These are phyloP conservation scores for Anas capensis DNA, from an alignment of 2,797 vertebrate species.

Conservation along the genomic window DNA sequence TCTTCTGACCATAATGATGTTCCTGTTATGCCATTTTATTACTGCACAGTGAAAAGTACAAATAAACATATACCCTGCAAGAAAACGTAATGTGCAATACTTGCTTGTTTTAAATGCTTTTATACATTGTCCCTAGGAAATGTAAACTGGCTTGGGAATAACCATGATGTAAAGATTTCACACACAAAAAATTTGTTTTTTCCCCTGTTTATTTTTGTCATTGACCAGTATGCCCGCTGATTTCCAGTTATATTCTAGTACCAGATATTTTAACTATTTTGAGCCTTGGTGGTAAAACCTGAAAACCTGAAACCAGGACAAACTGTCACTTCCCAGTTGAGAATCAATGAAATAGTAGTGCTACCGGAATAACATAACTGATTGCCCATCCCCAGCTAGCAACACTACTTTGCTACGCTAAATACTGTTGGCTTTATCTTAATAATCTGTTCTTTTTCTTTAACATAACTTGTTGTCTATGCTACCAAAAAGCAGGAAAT, in stretches of 20 bases:
- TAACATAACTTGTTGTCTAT: not conserved
- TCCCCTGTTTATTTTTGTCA: conserved; percentile 22
- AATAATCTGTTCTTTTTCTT: not conserved
- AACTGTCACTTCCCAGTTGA: conserved; percentile 18
- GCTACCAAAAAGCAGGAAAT: not conserved
- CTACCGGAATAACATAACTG: not conserved
- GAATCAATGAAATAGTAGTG: not conserved
- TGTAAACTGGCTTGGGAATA: conserved; percentile 43
- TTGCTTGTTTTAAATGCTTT: conserved; percentile 66
- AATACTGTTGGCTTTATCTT: not conserved
- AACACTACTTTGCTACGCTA: conserved; percentile 1
- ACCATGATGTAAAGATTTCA: conserved; percentile 38
- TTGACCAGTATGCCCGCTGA: not conserved
- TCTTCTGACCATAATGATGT: conserved; percentile 48
- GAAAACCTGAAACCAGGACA: too few relatives aligned
- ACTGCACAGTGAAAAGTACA: conserved; percentile 40
- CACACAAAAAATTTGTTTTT: conserved; percentile 13
- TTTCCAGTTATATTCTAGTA: not conserved
- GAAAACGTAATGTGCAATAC: conserved; percentile 20
- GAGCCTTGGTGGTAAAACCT: not conserved
- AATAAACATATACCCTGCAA: conserved; percentile 38
- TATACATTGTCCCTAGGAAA: conserved; percentile 62
- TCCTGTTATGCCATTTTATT: conserved; percentile 34
- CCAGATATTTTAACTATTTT: conserved; percentile 21
- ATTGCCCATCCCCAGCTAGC: not conserved